Evolutionary conservation across 37 sponge, comb jelly and placozoan species (phyloP).

Genomic region (Mnemiopsis leidyi): DNA sequence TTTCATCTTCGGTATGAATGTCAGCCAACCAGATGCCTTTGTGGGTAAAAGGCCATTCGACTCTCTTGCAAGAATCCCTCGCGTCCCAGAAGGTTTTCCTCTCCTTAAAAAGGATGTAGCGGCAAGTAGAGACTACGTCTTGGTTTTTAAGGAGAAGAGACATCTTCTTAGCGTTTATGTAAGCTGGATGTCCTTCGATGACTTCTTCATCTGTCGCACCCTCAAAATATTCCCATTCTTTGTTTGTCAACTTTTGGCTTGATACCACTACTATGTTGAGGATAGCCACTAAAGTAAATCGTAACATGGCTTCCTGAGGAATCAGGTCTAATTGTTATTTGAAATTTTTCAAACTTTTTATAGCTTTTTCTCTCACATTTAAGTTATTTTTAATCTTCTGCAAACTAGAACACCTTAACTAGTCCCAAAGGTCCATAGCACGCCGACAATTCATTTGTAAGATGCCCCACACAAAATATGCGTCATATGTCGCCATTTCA

Average conservation of each 20-base stretch:
- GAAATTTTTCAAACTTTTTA: too few species aligned
- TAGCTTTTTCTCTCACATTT: too few species aligned
- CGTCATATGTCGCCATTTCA: not conserved
- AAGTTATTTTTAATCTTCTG: too few species aligned
- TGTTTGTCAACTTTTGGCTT: not conserved
- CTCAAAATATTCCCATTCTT: not conserved
- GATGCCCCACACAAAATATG: not conserved
- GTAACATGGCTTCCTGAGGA: not conserved
- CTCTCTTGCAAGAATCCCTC: not conserved
- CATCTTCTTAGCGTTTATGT: not conserved
- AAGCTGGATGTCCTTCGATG: not conserved
- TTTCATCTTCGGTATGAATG: not conserved
- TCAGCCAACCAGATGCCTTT: not conserved
- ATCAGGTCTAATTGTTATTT: too few species aligned
- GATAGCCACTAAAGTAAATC: not conserved
- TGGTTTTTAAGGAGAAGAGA: not conserved
- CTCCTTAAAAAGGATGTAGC: not conserved
- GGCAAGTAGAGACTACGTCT: not conserved
- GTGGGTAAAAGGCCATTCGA: not conserved
- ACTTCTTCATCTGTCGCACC: not conserved
- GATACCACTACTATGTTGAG: not conserved
- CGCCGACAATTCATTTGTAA: not conserved
- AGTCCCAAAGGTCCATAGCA: too few species aligned
- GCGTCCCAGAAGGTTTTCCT: not conserved
- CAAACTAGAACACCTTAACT: too few species aligned